Percentiles rank a stretch among this genome's conserved stretches.
phyloP scores from a whole-genome alignment of 2,113 vertebrate species.

The Circaetus cinerascens region DNA sequence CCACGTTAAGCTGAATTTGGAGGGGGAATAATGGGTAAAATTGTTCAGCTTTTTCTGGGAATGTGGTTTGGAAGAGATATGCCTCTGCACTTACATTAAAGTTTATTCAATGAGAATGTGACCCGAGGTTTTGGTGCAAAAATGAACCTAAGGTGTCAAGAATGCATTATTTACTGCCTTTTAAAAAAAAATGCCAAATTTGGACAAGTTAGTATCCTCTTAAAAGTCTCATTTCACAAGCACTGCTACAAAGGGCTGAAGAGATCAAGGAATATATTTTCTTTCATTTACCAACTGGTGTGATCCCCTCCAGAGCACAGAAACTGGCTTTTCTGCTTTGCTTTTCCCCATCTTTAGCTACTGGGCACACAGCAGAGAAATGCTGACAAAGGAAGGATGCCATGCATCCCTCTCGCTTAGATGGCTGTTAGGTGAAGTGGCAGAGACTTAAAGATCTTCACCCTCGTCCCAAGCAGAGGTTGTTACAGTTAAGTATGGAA shows the following conservation, averaged over 20 bases:
- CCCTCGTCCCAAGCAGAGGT: neutral
- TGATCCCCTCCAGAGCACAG: neutral
- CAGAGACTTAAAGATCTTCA: neutral
- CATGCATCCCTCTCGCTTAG: fast-evolving
- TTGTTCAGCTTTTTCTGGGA: fast-evolving
- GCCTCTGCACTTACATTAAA: neutral
- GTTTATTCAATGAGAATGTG: neutral
- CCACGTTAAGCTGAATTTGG: neutral
- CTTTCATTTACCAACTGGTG: neutral
- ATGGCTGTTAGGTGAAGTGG: neutral
- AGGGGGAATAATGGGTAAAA: neutral
- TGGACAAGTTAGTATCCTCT: neutral
- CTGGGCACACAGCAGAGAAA: neutral
- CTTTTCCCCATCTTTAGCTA: neutral
- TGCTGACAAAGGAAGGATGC: neutral
- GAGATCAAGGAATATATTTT: neutral
- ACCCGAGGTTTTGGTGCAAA: neutral
- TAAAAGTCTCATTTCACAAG: neutral
- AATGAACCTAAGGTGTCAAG: neutral
- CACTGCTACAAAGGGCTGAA: neutral
- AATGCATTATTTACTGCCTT: neutral
- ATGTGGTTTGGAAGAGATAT: neutral
- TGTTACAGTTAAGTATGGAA: neutral
- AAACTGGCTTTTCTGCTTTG: neutral
- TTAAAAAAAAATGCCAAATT: neutral